These are phyloP conservation scores for Pseudorhiza aurosa DNA, from an alignment of 30 jellyfish, hydroid and myxozoan genomes.

Conservation along the genomic window DNA sequence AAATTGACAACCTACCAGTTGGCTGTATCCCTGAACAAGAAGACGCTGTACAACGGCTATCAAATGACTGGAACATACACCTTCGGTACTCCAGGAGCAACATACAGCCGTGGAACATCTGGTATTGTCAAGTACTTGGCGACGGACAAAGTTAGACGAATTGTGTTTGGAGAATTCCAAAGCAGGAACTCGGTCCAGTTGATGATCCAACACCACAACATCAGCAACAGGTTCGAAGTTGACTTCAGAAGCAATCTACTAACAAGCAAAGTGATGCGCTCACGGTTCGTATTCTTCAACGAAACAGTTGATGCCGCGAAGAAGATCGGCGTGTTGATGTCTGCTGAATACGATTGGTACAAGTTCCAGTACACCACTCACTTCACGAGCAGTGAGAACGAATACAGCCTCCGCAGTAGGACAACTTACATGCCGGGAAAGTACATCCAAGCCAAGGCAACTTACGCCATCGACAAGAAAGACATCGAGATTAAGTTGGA, in stretches of 20 bases:
- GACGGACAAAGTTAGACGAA: slow-evolving; percentile 53
- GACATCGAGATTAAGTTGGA: slow-evolving; percentile 69
- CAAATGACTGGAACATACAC: slow-evolving; percentile 72
- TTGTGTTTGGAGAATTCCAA: slow-evolving; percentile 70
- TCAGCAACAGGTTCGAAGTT: slow-evolving; percentile 71
- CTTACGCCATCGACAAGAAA: slow-evolving; percentile 58
- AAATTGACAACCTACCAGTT: slow-evolving; percentile 87
- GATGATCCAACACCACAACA: slow-evolving; percentile 69
- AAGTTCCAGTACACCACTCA: slow-evolving; percentile 80
- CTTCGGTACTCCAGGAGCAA: slow-evolving; percentile 97
- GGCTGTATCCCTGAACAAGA: slow-evolving; percentile 69
- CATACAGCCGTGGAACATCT: slow-evolving; percentile 78
- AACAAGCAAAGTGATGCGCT: slow-evolving; percentile 66
- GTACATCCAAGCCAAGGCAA: slow-evolving; percentile 70
- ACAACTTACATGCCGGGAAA: slow-evolving; percentile 92
- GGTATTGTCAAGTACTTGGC: slow-evolving; percentile 74
- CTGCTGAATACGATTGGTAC: slow-evolving; percentile 95
- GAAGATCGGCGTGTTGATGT: slow-evolving; percentile 62
- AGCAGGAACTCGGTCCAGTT: slow-evolving; percentile 70
- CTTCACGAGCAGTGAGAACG: slow-evolving; percentile 57
- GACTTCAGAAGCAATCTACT: slow-evolving; percentile 75
- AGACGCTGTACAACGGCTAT: slow-evolving; percentile 42
- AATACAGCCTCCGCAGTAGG: slow-evolving; percentile 65
- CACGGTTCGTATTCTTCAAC: slow-evolving; percentile 61
- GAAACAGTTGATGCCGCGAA: slow-evolving; percentile 32